phyloP scores from a whole-genome alignment of 2,797 vertebrate genomes.

The Pogoniulus pusillus region DNA sequence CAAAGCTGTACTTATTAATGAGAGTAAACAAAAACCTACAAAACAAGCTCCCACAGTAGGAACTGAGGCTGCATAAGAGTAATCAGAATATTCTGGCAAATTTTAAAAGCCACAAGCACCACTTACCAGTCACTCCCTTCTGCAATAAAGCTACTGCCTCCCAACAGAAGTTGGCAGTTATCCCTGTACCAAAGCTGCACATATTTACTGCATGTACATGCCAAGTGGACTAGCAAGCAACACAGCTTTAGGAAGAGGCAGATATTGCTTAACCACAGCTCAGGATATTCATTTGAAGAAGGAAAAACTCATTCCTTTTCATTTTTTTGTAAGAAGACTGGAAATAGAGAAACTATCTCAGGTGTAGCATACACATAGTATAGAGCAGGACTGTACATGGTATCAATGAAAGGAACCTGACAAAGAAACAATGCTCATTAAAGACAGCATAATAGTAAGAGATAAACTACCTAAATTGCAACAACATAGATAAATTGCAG shows the following conservation, averaged over 20 bases:
- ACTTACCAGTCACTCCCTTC: not conserved
- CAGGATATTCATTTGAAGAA: not conserved
- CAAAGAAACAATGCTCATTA: not conserved
- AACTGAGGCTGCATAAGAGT: not conserved
- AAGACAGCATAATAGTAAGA: not conserved
- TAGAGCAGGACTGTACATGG: not conserved
- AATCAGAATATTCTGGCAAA: not conserved
- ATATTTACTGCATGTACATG: rapidly evolving
- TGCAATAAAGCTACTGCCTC: not conserved
- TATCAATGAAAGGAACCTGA: not conserved
- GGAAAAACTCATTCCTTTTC: not conserved
- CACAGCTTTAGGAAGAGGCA: not conserved
- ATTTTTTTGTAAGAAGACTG: not conserved
- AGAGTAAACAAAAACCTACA: not conserved
- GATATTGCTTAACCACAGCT: not conserved
- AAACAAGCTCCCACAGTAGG: not conserved
- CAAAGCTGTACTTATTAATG: not conserved
- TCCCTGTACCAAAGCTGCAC: not conserved
- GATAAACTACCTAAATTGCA: not conserved
- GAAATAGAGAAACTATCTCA: not conserved
- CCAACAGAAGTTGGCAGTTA: not conserved
- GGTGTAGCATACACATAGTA: rapidly evolving
- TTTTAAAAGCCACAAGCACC: not conserved
- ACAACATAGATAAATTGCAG: not conserved
- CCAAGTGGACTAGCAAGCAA: not conserved